A percentile compares a stretch with the other conserved stretches of the same genome.
These are phyloP conservation scores for Heterodera filipjevi DNA, from an alignment of 2,888 invertebrate genomes.

Conservation along the genomic window DNA sequence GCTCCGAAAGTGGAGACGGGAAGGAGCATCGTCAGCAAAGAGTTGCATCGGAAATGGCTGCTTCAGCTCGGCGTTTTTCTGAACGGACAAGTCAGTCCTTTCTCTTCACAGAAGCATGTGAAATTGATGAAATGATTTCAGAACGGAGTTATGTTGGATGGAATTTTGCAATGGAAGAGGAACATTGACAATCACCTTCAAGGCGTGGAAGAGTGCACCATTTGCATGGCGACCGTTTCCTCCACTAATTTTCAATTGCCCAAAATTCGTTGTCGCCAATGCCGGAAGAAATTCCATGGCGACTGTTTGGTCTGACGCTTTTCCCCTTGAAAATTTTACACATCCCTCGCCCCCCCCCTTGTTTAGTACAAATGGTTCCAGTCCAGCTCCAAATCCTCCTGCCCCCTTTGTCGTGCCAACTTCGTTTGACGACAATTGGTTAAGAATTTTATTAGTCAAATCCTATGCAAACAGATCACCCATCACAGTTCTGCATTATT, in stretches of 20 bases:
- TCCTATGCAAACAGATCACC: background rate
- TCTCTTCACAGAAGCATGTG: background rate
- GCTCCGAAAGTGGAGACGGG: slow-evolving; percentile 75
- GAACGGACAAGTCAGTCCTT: slow-evolving; percentile 77
- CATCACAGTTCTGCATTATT: no score
- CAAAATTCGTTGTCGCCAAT: slow-evolving; percentile 82
- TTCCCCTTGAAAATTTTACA: background rate
- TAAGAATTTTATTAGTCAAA: background rate
- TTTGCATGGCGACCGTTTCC: slow-evolving; percentile 79
- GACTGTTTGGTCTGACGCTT: slow-evolving; percentile 83
- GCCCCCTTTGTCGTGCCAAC: slow-evolving; percentile 78
- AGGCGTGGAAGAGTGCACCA: slow-evolving; percentile 89
- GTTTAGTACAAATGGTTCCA: slow-evolving; percentile 95
- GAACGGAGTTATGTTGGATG: slow-evolving; percentile 81
- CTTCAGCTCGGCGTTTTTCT: slow-evolving; percentile 84
- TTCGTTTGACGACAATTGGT: slow-evolving; percentile 22
- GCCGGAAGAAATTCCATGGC: slow-evolving; percentile 91
- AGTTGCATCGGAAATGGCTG: slow-evolving; percentile 78
- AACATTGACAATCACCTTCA: slow-evolving; percentile 86
- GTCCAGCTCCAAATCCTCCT: slow-evolving; percentile 87
- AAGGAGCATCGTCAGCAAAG: slow-evolving; percentile 74
- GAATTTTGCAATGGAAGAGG: slow-evolving; percentile 82
- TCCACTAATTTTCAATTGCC: slow-evolving; percentile 83
- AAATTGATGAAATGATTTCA: slow-evolving; percentile 31
- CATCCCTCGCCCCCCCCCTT: background rate